Evolutionary conservation across 2,888 invertebrate genomes (phyloP).

Genomic region (Silvanus unidentatus): DNA sequence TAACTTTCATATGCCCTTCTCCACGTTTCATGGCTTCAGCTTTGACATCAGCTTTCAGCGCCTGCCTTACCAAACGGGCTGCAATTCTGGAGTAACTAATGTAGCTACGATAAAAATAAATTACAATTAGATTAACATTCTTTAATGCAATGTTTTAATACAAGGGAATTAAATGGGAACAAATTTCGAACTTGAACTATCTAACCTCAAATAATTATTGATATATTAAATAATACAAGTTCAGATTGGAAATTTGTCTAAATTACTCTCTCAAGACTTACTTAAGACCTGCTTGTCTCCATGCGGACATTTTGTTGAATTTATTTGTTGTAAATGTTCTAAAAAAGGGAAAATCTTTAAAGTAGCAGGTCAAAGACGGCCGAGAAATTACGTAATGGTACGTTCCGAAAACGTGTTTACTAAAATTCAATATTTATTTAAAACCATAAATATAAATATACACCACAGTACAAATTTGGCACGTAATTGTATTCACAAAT

Average conservation of each 20-base stretch:
- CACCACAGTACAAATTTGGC: too few relatives aligned
- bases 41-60: conserved; percentile 70
- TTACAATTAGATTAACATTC: conserved; percentile 13
- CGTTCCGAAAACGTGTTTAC: neutral
- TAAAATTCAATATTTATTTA: too few relatives aligned
- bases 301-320: conserved; percentile 62
- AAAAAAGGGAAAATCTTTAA: too few relatives aligned
- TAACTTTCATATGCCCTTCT: conserved; percentile 70
- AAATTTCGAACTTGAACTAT: too few relatives aligned
- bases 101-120: conserved; percentile 84
- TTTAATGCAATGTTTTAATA: neutral
- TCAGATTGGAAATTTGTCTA: neutral
- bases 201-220: conserved; percentile 10
- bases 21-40: conserved; percentile 72
- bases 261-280: too few relatives aligned
- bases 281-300: conserved; percentile 82
- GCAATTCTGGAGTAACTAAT: conserved; percentile 94
- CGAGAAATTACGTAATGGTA: neutral
- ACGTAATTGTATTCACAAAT: too few relatives aligned
- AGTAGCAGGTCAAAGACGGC: too few relatives aligned
- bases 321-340: conserved; percentile 1
- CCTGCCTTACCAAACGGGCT: conserved; percentile 72
- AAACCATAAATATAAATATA: too few relatives aligned
- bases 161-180: conserved; percentile 10
- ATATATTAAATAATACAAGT: neutral